These are phyloP conservation scores for Lamellibrachia columna DNA, from an alignment of 2,888 invertebrate species.

Conservation along the genomic window DNA sequence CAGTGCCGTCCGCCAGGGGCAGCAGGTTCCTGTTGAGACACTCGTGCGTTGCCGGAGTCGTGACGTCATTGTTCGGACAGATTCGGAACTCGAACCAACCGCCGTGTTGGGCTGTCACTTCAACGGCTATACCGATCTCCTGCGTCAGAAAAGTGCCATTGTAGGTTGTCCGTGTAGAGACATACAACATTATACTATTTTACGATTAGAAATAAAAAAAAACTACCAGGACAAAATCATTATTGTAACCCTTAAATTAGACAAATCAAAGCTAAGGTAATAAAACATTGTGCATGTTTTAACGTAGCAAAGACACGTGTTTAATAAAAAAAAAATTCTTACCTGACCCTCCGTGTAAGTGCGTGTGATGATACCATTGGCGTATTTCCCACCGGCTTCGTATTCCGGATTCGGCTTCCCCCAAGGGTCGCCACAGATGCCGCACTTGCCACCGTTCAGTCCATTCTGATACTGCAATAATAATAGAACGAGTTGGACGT, in stretches of 20 bases:
- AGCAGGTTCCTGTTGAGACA: conserved; percentile 36
- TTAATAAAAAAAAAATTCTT: not conserved
- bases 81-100: conserved; percentile 42
- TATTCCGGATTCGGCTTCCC: conserved; percentile 27
- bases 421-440: conserved; percentile 41
- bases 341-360: conserved; percentile 26
- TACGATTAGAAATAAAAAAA: not conserved
- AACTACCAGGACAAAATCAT: not conserved
- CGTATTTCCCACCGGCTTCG: conserved; percentile 41
- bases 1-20: conserved; percentile 28
- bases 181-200: too few relatives aligned
- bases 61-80: conserved; percentile 35
- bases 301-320: not conserved
- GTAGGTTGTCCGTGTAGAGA: not conserved
- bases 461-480: conserved; percentile 28
- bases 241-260: not conserved
- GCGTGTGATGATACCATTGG: conserved; percentile 35
- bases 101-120: conserved; percentile 38
- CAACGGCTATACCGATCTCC: conserved; percentile 27
- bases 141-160: not conserved
- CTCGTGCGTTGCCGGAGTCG: conserved; percentile 25
- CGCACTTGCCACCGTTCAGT: conserved; percentile 35
- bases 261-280: not conserved
- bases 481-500: not conserved
- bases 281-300: too few relatives aligned